Base-by-base conservation (phyloP, 2,888 invertebrate species). In the Drepanosiphum platanoidis region DNA sequence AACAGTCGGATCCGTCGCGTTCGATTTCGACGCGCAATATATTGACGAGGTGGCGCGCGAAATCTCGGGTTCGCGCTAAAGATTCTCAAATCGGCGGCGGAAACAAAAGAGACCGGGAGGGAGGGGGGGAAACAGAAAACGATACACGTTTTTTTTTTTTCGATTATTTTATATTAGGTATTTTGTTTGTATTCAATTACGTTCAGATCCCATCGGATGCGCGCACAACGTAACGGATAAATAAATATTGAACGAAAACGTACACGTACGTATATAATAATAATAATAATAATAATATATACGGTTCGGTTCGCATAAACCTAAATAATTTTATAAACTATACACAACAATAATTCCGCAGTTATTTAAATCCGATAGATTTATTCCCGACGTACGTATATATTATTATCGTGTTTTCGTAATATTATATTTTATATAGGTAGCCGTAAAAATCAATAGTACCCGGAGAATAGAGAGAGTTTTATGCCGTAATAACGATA, bases 361-460 rank as follows among this genome's bases (percentile, higher is more conserved):
- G 75, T 52, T 52, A 34, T 34, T 75, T n/a, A 13, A 75, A 58
- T 58, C 34, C 75, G 58, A 52, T 58, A 75, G 22, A 52, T 52
- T 32, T 30, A 32, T 74, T 74, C 30, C 42, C 30, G 42, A 46
- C 32, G 9, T 52, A 22, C 46, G 46, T 52, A 39, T 13, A 74
- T 22, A 74, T 22, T 46, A 72, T 3, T 18, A 18, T 1, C 46
- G 32, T 46, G 22, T 52, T 32, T n/a, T n/a, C n/a, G n/a, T n/a
- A n/a, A n/a, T n/a, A n/a, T n/a, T n/a, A n/a, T n/a, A n/a, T n/a
- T n/a, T n/a, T 42, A 46, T 46, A 3, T 46, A 46, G 22, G 9
- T 30, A 72, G 72, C 9, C 18, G 32, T 30, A 42, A 30, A 46
- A 72, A 46, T 72, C 72, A 72, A 72, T 72, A 72, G 1, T 27